A percentile compares a stretch with the other conserved stretches of the same genome.
These are phyloP conservation scores for Falco concolor DNA, from an alignment of 2,797 vertebrate genomes.

Conservation along the genomic window DNA sequence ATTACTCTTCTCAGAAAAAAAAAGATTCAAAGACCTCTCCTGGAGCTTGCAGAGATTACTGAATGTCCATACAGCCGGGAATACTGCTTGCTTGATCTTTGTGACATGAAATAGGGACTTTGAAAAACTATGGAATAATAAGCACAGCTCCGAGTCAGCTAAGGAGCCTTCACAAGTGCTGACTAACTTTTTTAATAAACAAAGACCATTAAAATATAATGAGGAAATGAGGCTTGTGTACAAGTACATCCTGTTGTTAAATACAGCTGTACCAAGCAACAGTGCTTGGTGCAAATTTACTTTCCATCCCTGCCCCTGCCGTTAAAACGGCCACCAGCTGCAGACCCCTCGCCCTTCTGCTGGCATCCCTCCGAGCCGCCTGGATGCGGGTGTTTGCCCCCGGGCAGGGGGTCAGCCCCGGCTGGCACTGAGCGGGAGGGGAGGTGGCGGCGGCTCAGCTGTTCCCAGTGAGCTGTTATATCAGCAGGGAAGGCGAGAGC, in stretches of 20 bases:
- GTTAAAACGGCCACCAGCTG: rapidly evolving
- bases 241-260: too few relatives aligned
- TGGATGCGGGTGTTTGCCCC: rapidly evolving
- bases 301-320: not conserved
- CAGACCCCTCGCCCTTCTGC: rapidly evolving
- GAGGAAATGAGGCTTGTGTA: not conserved
- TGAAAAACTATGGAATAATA: not conserved
- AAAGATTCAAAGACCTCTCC: not conserved
- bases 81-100: not conserved
- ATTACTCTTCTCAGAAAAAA: rapidly evolving
- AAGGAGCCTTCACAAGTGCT: not conserved
- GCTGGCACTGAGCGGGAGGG: not conserved
- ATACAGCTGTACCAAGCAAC: not conserved
- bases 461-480: not conserved
- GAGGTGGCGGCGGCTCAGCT: not conserved
- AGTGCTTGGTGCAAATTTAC: not conserved
- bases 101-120: not conserved
- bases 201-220: not conserved
- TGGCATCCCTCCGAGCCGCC: rapidly evolving
- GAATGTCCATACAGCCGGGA: rapidly evolving
- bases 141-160: not conserved
- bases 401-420: not conserved
- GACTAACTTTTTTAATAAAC: conserved; percentile 3
- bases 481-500: conserved; percentile 5
- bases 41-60: not conserved